These are phyloP conservation scores for Carabus problematicus DNA, from an alignment of 2,888 invertebrate genomes.

Conservation along the genomic window DNA sequence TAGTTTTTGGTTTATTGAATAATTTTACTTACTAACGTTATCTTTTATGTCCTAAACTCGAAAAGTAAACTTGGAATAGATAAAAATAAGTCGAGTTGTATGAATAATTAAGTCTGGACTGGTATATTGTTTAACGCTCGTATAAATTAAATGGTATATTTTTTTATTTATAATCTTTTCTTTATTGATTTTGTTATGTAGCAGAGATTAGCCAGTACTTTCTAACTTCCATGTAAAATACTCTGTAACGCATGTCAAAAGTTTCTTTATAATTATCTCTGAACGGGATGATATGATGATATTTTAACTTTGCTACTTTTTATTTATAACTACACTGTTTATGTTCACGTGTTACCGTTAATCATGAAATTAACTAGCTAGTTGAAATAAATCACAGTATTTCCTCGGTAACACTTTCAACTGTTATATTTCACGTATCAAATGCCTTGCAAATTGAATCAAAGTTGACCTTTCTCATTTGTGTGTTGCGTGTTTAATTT, in stretches of 20 bases:
- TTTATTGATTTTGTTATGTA: constrained; percentile 38
- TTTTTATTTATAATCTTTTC: constrained; percentile 33
- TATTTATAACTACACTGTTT: constrained; percentile 21
- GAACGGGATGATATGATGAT: not conserved
- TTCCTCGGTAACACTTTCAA: not conserved
- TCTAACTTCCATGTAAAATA: constrained; percentile 7
- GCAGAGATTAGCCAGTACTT: constrained; percentile 21
- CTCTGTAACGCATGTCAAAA: constrained; percentile 10
- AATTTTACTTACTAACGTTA: constrained; percentile 7
- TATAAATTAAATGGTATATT: not conserved
- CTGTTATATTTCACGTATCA: constrained; percentile 23
- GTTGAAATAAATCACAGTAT: not conserved
- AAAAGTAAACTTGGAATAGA: too few species aligned
- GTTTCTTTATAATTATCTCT: constrained; percentile 10
- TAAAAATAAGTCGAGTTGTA: not conserved
- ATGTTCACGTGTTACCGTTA: constrained; percentile 8
- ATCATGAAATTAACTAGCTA: constrained; percentile 20
- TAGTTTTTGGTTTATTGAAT: constrained; percentile 20
- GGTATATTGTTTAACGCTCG: not conserved
- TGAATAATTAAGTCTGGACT: not conserved
- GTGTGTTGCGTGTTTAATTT: constrained; percentile 34
- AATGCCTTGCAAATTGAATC: constrained; percentile 24
- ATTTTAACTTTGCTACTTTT: constrained; percentile 13
- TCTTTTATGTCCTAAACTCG: not conserved
- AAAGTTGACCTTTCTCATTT: constrained; percentile 30